These are phyloP conservation scores for Tragopan temminckii DNA, from an alignment of 2,797 vertebrate genomes.

Conservation along the genomic window DNA sequence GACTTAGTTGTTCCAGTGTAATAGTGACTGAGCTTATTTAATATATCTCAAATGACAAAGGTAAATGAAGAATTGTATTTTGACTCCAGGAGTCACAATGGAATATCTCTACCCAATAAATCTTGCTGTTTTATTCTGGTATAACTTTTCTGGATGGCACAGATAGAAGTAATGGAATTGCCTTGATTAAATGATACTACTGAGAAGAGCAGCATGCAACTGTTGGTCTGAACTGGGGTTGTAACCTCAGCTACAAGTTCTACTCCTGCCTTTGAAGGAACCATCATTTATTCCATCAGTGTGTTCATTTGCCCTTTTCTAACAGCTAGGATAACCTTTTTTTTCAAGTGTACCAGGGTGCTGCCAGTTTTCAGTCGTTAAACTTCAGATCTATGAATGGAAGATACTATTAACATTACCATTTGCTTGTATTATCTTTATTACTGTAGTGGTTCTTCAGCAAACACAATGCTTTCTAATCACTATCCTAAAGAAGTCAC, in stretches of 20 bases:
- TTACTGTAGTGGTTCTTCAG: not conserved
- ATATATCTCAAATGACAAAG: not conserved
- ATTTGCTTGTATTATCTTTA: not conserved
- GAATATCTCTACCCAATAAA: not conserved
- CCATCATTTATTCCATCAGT: not conserved
- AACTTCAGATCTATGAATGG: slow-evolving; percentile 6
- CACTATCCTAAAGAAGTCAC: not conserved
- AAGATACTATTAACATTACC: slow-evolving; percentile 18
- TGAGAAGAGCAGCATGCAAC: not conserved
- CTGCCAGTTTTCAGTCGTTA: slow-evolving; percentile 14
- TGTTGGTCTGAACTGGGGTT: not conserved
- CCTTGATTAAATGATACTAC: not conserved
- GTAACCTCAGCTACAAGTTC: not conserved
- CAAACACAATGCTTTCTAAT: not conserved
- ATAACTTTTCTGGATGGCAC: not conserved
- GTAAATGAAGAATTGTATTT: not conserved
- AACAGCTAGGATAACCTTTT: not conserved
- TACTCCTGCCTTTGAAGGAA: not conserved
- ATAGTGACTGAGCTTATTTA: not conserved
- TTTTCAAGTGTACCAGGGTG: not conserved
- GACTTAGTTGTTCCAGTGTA: not conserved
- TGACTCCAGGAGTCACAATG: not conserved
- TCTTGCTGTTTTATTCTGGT: not conserved
- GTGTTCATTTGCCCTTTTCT: not conserved
- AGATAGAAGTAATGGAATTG: not conserved